These are phyloP conservation scores for Dendronephthya gigantea DNA, from an alignment of 64 coral and sea anemone species.

Conservation along the genomic window DNA sequence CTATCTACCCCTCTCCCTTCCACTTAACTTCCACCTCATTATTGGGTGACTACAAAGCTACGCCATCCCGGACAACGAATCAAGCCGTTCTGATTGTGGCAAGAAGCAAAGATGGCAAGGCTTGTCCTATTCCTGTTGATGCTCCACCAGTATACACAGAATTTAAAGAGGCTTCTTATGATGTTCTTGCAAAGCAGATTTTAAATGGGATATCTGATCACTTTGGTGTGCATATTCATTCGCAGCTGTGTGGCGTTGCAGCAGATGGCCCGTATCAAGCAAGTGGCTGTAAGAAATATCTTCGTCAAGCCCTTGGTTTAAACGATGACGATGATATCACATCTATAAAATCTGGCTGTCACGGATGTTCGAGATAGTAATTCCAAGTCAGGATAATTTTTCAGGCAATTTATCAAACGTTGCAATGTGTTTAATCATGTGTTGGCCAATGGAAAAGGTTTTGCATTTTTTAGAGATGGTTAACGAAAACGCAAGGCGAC, in stretches of 20 bases:
- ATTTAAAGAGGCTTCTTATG: background rate
- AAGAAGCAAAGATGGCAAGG: background rate
- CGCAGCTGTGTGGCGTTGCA: background rate
- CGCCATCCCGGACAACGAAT: background rate
- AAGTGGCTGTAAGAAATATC: background rate
- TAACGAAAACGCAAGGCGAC: background rate
- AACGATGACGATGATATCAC: background rate
- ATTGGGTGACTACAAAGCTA: background rate
- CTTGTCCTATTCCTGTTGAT: background rate
- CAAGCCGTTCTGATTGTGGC: background rate
- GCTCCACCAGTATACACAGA: background rate
- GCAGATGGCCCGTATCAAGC: constrained; percentile 8
- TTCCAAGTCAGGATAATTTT: background rate
- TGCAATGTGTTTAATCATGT: background rate
- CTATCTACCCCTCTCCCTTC: background rate
- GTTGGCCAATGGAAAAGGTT: background rate
- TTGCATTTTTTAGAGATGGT: constrained; percentile 4
- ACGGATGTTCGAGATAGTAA: background rate
- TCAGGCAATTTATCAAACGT: background rate
- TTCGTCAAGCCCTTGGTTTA: background rate
- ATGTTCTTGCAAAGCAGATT: background rate
- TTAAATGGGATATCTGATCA: background rate
- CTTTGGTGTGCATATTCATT: background rate
- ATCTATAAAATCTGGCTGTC: background rate
- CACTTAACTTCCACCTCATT: background rate